These are phyloP conservation scores for Plectropomus leopardus DNA, from an alignment of 2,113 vertebrate species.

Conservation along the genomic window DNA sequence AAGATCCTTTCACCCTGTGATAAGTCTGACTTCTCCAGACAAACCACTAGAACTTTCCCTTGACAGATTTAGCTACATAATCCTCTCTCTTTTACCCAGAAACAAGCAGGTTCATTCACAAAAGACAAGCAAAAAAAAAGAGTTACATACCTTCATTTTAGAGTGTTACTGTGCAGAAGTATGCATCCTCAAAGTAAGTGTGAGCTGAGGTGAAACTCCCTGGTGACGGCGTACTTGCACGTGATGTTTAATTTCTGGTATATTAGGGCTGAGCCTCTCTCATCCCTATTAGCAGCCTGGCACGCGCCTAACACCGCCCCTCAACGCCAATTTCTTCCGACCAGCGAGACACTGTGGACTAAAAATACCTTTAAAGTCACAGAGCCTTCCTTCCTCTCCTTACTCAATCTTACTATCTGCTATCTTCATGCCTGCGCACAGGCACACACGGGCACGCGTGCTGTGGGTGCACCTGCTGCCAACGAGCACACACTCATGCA, in stretches of 20 bases:
- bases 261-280: conserved; percentile 71
- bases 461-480: conserved; percentile 47
- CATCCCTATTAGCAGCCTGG: conserved; percentile 75
- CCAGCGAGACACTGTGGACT: conserved; percentile 56
- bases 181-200: conserved; percentile 28
- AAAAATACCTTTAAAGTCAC: conserved; percentile 82
- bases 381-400: conserved; percentile 43
- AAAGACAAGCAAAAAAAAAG: conserved; percentile 7
- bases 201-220: conserved; percentile 26
- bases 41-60: background rate
- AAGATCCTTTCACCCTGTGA: background rate
- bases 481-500: conserved; percentile 10
- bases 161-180: background rate
- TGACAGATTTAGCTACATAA: background rate
- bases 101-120: background rate
- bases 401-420: conserved; percentile 37
- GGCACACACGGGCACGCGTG: conserved; percentile 16
- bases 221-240: conserved; percentile 18
- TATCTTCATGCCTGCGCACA: conserved; percentile 32
- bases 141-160: conserved; percentile 69
- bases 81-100: background rate
- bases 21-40: background rate
- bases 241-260: conserved; percentile 73
- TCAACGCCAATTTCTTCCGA: conserved; percentile 59
- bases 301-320: conserved; percentile 68